Evolutionary conservation across 2,113 vertebrate genomes (phyloP), one percentile per base, ranked within the genome.

Genomic region (Phalacrocorax pelagicus): DNA sequence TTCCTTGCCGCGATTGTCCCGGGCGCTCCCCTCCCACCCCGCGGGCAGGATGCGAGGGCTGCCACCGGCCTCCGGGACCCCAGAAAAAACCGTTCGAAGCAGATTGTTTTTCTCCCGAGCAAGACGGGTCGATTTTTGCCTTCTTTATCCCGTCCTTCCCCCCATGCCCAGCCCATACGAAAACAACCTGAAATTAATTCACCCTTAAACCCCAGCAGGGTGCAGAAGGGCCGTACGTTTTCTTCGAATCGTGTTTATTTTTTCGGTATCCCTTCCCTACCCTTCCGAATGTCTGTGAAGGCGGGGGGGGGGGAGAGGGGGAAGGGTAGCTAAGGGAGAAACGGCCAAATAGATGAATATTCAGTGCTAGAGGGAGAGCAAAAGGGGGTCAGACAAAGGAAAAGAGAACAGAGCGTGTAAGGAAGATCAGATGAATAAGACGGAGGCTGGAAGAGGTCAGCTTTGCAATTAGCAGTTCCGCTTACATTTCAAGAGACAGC

Each of bases 391-490:
- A 94, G 81, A 96, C 95, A 97, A 96, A 97, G 95, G 94, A 79
- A 79, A 92, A 61, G 85, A 88, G 96, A 94, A 72, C 57, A 65
- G 88, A 89, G 86, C 82, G 72, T 81, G 65, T 92, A 94, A 90
- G 84, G 84, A 86, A 97, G 95, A 83, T 74, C 82, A 86, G 81
- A 88, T 81, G 92, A 95, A 91, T 95, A 96, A 97, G 58, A 96
- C 96, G 97, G 96, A 96, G 95, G 90, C 95, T 95, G 91, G 92
- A 92, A 95, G 97, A 96, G 96, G 94, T 97, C 96, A 97, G 94
- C 81, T 80, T 93, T 96, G 97, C 92, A 97, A 98, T 97, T 98
- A 97, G 97, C 93, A 77, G 95, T 86, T 88, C 91, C 94, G 96
- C 94, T 96, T 97, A 96, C 95, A 97, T 94, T 94, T 97, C 95